Conservation (phyloP, 2,113 vertebrate species). For the Colius striatus region DNA sequence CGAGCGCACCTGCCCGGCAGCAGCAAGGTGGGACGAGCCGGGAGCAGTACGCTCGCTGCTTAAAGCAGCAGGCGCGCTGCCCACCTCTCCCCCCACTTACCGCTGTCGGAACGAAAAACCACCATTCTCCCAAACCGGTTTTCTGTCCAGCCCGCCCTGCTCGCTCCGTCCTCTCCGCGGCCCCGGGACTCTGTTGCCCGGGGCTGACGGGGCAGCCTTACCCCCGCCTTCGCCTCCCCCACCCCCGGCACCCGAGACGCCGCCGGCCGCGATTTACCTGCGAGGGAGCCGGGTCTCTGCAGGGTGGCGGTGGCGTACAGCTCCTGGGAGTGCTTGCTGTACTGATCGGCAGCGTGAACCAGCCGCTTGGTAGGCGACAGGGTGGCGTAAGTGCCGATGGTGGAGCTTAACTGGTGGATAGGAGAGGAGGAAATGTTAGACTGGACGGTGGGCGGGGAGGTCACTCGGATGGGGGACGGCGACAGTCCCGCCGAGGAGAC, state of each 20-base stretch:
- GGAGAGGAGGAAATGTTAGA: slow-evolving; percentile 87
- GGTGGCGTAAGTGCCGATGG: slow-evolving; percentile 95
- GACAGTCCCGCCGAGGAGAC: slow-evolving; percentile 83
- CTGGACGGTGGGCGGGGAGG: slow-evolving; percentile 86
- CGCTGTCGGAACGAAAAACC: not conserved
- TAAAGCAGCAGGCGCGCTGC: not conserved
- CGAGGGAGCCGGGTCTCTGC: slow-evolving; percentile 94
- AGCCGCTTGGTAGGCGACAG: slow-evolving; percentile 95
- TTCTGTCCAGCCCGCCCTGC: not conserved
- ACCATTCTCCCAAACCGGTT: rapidly evolving
- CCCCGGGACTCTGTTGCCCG: not conserved
- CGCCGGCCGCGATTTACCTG: slow-evolving; percentile 80
- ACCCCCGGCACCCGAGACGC: not conserved
- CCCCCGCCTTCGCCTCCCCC: not conserved
- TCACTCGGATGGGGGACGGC: slow-evolving; percentile 87
- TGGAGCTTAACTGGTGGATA: slow-evolving; percentile 93
- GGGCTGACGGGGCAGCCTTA: too few relatives aligned
- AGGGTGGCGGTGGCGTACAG: slow-evolving; percentile 94
- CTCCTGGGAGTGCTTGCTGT: slow-evolving; percentile 93
- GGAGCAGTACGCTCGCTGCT: not conserved
- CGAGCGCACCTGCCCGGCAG: not conserved
- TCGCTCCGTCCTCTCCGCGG: not conserved
- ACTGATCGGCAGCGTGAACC: slow-evolving; percentile 93
- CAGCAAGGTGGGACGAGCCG: not conserved
- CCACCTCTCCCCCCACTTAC: not conserved